Percentiles rank a stretch among this genome's conserved stretches.
These are phyloP conservation scores for Micronycteris hirsuta DNA, from an alignment of 2,113 vertebrate species.

Conservation along the genomic window DNA sequence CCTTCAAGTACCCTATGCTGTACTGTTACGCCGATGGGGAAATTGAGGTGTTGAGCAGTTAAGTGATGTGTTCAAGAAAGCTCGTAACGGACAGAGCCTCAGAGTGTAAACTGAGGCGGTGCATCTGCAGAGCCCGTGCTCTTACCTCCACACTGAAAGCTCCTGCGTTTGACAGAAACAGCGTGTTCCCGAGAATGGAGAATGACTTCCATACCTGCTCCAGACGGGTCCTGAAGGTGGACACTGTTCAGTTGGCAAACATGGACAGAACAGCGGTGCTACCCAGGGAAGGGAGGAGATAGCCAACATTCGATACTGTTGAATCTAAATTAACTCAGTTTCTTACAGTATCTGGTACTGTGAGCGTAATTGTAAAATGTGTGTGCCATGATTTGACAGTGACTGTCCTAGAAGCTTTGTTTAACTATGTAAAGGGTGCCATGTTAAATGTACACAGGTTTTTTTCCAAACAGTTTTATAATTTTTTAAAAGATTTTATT, in stretches of 20 bases:
- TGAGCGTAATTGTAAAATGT: neutral
- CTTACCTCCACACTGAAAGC: neutral
- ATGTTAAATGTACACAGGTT: fast-evolving
- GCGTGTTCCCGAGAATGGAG: neutral
- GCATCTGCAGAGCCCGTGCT: neutral
- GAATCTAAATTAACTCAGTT: neutral
- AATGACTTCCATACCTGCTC: fast-evolving
- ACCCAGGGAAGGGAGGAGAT: neutral
- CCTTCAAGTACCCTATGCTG: neutral
- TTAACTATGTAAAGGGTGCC: neutral
- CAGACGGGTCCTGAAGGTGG: neutral
- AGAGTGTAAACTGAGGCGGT: neutral
- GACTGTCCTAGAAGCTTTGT: neutral
- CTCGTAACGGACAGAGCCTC: neutral
- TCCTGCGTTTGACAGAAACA: fast-evolving
- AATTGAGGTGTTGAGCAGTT: neutral
- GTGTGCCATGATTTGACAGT: neutral
- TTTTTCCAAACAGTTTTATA: too few relatives aligned
- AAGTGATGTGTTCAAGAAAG: neutral
- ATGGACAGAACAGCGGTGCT: too few relatives aligned
- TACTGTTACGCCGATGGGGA: neutral
- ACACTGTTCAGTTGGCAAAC: neutral
- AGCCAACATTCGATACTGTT: neutral
- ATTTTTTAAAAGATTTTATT: too few relatives aligned
- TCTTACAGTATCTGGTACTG: neutral